A percentile compares a stretch with the other conserved stretches of the same genome.
phyloP scores from a whole-genome alignment of 2,888 invertebrate genomes.

The Pristionchus japonicus region DNA sequence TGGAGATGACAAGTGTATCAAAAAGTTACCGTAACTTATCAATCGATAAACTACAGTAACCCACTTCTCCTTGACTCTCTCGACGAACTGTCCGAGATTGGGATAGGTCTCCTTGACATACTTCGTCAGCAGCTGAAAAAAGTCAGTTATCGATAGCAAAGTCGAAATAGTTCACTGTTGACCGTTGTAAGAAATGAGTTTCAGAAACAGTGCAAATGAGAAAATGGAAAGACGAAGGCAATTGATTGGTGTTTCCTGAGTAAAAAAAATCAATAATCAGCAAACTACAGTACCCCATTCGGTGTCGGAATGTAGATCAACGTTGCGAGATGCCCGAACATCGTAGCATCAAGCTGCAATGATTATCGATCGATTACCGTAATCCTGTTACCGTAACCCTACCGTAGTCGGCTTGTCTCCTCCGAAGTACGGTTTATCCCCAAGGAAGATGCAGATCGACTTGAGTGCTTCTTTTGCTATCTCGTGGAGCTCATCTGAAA shows the following conservation, averaged over 20 bases:
- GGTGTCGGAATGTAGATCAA: neutral
- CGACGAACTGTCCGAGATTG: neutral
- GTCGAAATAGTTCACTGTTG: no score
- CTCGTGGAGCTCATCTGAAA: neutral
- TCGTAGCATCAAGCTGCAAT: constrained; percentile 18
- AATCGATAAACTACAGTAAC: neutral
- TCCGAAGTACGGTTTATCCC: constrained; percentile 11
- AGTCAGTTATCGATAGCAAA: neutral
- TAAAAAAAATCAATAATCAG: no score
- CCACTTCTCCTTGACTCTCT: constrained; percentile 16
- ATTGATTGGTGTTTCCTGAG: no score
- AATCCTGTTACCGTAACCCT: neutral
- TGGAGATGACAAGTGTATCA: neutral
- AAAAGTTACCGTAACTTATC: no score
- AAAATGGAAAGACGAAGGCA: no score
- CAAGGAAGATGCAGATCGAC: constrained; percentile 9
- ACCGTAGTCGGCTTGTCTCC: constrained; percentile 38
- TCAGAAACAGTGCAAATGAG: no score
- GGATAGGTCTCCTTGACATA: neutral
- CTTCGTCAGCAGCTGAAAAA: neutral
- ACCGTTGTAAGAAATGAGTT: no score
- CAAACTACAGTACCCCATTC: neutral
- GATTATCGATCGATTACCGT: neutral
- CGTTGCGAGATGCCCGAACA: constrained; percentile 20
- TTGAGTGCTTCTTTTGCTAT: neutral